phyloP scores from a whole-genome alignment of 1,140 invertebrate genomes.

The Hyphantria cunea region DNA sequence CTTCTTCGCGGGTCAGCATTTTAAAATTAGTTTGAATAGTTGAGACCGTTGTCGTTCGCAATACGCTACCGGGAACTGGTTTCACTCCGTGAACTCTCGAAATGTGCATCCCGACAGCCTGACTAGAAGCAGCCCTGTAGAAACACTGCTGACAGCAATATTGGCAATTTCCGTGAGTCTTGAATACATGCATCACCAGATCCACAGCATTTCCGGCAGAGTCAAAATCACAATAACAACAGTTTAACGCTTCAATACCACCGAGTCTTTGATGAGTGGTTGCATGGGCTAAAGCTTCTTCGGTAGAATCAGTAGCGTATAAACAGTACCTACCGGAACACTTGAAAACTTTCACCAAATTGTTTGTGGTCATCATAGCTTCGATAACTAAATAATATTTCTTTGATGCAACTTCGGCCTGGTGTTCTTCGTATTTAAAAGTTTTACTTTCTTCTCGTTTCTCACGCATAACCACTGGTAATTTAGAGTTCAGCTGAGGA shows the following conservation, averaged over 20 bases:
- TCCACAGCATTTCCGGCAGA: conserved; percentile 61
- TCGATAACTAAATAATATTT: conserved; percentile 64
- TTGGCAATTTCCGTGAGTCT: conserved; percentile 54
- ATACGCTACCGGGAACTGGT: conserved; percentile 27
- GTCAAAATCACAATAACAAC: conserved; percentile 68
- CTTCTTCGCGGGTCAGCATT: conserved; percentile 53
- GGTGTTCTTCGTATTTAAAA: conserved; percentile 61
- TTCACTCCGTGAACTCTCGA: conserved; percentile 39
- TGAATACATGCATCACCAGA: conserved; percentile 71
- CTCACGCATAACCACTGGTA: conserved; percentile 22
- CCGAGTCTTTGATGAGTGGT: conserved; percentile 62
- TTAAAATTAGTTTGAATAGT: conserved; percentile 28
- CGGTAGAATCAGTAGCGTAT: conserved; percentile 61
- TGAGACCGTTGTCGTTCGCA: conserved; percentile 33
- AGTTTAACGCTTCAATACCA: conserved; percentile 56
- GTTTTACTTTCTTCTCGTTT: conserved; percentile 26
- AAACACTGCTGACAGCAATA: conserved; percentile 63
- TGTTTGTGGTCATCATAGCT: conserved; percentile 56
- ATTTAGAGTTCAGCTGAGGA: conserved; percentile 25
- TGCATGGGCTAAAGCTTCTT: conserved; percentile 61
- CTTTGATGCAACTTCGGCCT: conserved; percentile 53
- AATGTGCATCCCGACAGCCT: conserved; percentile 58
- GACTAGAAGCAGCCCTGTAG: conserved; percentile 60
- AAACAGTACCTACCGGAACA: conserved; percentile 71
- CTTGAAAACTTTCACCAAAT: conserved; percentile 65